phyloP scores from a whole-genome alignment of 2,888 invertebrate species.

The Acanthacorydalis orientalis region DNA sequence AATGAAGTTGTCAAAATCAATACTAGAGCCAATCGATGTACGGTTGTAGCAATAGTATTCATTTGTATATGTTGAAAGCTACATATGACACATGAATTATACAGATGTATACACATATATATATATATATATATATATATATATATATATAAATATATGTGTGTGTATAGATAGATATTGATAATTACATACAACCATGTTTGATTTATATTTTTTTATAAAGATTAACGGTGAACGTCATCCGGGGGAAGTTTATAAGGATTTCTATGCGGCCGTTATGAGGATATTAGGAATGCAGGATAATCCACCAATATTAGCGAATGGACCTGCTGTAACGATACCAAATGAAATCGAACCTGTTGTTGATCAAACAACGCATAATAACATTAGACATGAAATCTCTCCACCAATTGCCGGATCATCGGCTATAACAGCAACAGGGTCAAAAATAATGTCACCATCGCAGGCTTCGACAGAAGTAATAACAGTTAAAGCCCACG shows the following conservation, averaged over 20 bases:
- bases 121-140: no score
- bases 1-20: no score
- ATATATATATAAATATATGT: no score
- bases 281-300: slow-evolving; percentile 56
- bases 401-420: slow-evolving; percentile 9
- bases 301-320: slow-evolving; percentile 40
- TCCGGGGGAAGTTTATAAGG: slow-evolving; percentile 72
- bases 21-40: no score
- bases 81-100: no score
- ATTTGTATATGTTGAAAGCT: no score
- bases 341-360: slow-evolving; percentile 25
- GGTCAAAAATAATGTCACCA: slow-evolving; percentile 13
- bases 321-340: slow-evolving; percentile 40
- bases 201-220: slow-evolving; percentile 3
- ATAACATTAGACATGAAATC: slow-evolving; percentile 10
- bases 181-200: no score
- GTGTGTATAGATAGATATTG: no score
- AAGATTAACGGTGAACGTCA: slow-evolving; percentile 80
- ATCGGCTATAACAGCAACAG: slow-evolving; percentile 11
- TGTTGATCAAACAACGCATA: slow-evolving; percentile 3
- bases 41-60: no score
- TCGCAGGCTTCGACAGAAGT: slow-evolving; percentile 19
- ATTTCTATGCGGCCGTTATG: slow-evolving; percentile 64
- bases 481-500: slow-evolving; percentile 20
- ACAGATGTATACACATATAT: no score